These are phyloP conservation scores for Pluvialis apricaria DNA, from an alignment of 2,113 vertebrate genomes.

Conservation along the genomic window DNA sequence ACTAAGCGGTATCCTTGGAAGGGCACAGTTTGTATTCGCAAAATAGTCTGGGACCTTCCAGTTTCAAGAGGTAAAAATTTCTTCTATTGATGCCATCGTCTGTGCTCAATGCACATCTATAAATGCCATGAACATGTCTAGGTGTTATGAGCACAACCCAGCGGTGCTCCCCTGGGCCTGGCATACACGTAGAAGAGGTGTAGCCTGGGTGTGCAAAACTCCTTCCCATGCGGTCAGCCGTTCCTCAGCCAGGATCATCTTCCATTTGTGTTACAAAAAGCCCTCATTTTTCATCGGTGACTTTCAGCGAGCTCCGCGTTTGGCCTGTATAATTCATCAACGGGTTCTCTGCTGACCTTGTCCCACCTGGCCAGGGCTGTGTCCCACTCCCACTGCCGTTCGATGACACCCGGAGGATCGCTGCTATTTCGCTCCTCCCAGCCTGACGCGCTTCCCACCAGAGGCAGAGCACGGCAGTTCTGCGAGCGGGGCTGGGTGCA, in stretches of 20 bases:
- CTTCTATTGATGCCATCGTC: not conserved
- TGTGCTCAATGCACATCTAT: not conserved
- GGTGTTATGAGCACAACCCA: not conserved
- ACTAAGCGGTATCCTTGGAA: not conserved
- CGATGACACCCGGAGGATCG: fast-evolving
- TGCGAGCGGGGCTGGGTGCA: not conserved
- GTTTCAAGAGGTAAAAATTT: not conserved
- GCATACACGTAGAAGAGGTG: not conserved
- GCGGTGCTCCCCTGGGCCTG: not conserved
- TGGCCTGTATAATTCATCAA: not conserved
- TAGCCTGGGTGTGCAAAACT: not conserved
- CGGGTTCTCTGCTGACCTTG: not conserved
- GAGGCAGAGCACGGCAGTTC: not conserved
- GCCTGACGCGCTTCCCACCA: not conserved
- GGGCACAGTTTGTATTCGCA: not conserved
- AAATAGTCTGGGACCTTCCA: not conserved
- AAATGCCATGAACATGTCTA: not conserved
- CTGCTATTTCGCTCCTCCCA: not conserved
- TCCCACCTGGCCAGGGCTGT: fast-evolving
- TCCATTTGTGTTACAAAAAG: not conserved
- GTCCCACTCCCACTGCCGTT: not conserved
- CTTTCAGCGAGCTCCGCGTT: not conserved
- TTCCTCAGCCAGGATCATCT: not conserved
- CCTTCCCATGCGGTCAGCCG: not conserved
- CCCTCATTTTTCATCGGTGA: not conserved